Base-by-base conservation (phyloP, 2,888 invertebrate species). In the Rhimphoctona megacephalus region DNA sequence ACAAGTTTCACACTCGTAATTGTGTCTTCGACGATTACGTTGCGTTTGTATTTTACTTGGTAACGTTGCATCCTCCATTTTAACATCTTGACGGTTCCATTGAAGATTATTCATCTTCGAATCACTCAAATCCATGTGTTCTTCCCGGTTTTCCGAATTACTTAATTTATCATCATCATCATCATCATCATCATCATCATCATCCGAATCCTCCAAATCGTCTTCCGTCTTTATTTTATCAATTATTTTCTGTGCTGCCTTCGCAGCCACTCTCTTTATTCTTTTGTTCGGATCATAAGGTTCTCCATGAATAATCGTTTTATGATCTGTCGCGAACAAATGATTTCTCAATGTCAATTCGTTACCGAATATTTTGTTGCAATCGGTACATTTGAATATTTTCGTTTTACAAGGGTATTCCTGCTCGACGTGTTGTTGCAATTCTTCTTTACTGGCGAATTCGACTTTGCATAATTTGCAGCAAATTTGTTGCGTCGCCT, bases 211-310 rank as follows among this genome's bases (percentile, higher is more conserved):
- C 66, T 93, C 93, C 1, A 91, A 72, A 11, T 87, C 91, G 66
- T 92, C 91, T 25, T 93, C 94, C 0, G 92, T 94, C 85, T 92
- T 94, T 6, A 94, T 94, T 81, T 93, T 92, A 77, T 94, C 94
- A 25, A 94, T 94, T 22, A 94, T 94, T 39, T 91, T 94, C 52
- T 94, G 93, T 0, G 94, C 94, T 0, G 94, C 94, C 72, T 90
- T 94, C 0, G 94, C 94, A 1, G 94, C 94, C 0, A 93, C 92
- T 3, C 94, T 90, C 67, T 94, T 94, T 49, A 94, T 92, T 33
- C 94, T 89, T 67, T 94, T 94, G 43, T 94, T 94, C 1, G 94
- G 93, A 89, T 94, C 94, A 76, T 94, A 94, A 43, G 93, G 93
- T 70, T 94, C 90, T 0, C 93, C 94, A 7, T 92, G 90, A 2